Conservation (phyloP, 2,888 invertebrate species). For the Ligdia adustata region DNA sequence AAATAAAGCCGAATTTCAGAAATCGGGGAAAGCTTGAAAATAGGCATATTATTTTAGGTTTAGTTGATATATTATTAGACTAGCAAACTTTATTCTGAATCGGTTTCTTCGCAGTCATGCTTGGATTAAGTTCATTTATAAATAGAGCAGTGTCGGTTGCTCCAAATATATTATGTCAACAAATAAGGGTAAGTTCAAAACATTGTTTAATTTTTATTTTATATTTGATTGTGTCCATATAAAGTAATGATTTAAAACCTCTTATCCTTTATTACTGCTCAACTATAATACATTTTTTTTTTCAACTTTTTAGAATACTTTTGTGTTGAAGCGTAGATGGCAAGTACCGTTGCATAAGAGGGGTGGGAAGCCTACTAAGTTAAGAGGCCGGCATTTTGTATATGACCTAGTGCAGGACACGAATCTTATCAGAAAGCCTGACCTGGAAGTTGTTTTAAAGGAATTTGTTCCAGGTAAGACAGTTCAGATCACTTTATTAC, state of each 20-base stretch:
- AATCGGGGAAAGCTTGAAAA: too few species aligned
- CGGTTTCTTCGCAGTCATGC: constrained; percentile 50
- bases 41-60: too few species aligned
- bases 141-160: constrained; percentile 41
- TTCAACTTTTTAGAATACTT: constrained; percentile 91
- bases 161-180: constrained; percentile 54
- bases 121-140: constrained; percentile 50
- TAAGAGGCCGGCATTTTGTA: constrained; percentile 86
- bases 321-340: constrained; percentile 87
- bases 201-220: not conserved
- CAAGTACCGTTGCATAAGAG: constrained; percentile 85
- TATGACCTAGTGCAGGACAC: constrained; percentile 90
- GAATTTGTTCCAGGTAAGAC: constrained; percentile 86
- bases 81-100: too few species aligned
- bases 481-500: too few species aligned
- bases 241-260: not conserved
- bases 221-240: not conserved
- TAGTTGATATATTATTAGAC: too few species aligned
- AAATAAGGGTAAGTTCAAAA: constrained; percentile 58
- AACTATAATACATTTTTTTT: too few species aligned
- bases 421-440: constrained; percentile 71
- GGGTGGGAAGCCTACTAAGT: constrained; percentile 71
- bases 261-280: too few species aligned
- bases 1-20: too few species aligned
- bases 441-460: constrained; percentile 88